These are phyloP conservation scores for Sebastes schlegelii DNA, from an alignment of 2,113 vertebrate genomes.

Conservation along the genomic window DNA sequence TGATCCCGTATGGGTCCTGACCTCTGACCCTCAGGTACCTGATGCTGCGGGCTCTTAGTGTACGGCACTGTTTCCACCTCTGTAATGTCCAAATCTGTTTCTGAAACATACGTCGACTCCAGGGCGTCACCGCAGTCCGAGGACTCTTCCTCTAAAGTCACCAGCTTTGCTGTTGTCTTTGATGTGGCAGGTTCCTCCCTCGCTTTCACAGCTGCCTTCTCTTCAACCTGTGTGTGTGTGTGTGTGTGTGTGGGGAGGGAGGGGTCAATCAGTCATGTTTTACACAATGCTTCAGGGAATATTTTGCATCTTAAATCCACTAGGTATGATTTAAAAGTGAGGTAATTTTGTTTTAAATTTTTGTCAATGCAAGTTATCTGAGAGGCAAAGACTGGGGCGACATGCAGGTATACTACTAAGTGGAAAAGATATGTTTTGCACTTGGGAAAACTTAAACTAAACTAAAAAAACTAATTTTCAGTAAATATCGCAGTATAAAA, in stretches of 20 bases:
- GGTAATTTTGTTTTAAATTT: too few relatives aligned
- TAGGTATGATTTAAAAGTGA: neutral
- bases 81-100: constrained; percentile 67
- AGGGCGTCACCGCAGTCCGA: constrained; percentile 35
- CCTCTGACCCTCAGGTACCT: neutral
- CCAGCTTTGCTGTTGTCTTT: neutral
- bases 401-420: neutral
- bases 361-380: neutral
- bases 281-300: neutral
- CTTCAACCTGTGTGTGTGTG: constrained; percentile 38
- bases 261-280: neutral
- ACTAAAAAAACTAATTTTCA: too few relatives aligned
- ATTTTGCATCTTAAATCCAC: constrained; percentile 1
- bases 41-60: neutral
- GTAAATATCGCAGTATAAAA: neutral
- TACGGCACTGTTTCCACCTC: constrained; percentile 62
- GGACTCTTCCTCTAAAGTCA: constrained; percentile 15
- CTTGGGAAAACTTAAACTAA: neutral
- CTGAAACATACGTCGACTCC: constrained; percentile 59
- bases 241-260: too few relatives aligned
- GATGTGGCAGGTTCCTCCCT: neutral
- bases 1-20: constrained; percentile 4
- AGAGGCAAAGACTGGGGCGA: neutral
- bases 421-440: neutral
- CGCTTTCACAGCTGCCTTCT: constrained; percentile 12